Base-by-base conservation (phyloP, 2,888 invertebrate genomes). In the Clunio marinus region DNA sequence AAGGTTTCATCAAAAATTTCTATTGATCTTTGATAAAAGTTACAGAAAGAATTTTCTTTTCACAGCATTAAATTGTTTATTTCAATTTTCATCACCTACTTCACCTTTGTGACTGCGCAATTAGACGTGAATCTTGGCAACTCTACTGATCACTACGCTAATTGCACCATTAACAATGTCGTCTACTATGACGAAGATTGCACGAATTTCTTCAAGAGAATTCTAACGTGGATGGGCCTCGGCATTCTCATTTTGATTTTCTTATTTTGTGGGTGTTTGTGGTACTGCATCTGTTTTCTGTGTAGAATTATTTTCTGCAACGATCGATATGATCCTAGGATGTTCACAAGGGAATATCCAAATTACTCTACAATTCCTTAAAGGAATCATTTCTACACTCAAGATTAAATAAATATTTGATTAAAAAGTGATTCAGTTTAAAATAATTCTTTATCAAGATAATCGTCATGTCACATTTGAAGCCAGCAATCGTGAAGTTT, bases 131-230 rank as follows among this genome's bases (percentile, higher is more conserved):
- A 57, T 15, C 15, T 57, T 10, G 57, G 27, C 10, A 57, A 57
- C 15, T 4, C 57, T 2, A 57, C 57, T 22, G 37, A 60, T 7
- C 62, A 63, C 25, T 24, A 13, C 1, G 8, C n/a, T 1, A 63
- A 63, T 20, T 63, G 62, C 25, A 63, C 62, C 5, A 45, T 63
- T 15, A 27, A 63, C 17, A 35, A 25, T 20, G 25, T 24, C 13
- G 35, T 63, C 13, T 41, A 63, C 17, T 63, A 63, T 24, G 62
- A 63, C 10, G n/a, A 17, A n/a, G 62, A 63, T 37, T 63, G 62
- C 15, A 27, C 57, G 10, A 41, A 63, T 45, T 15, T 24, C 13
- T 37, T 63, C 2, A 13, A 15, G 45, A 17, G 45, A 13, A n/a
- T 63, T 10, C 13, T 41, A 1, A 41, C 62, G 2, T 63, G 62